Conservation (phyloP, 2,888 invertebrate species). For the Phania funesta region DNA sequence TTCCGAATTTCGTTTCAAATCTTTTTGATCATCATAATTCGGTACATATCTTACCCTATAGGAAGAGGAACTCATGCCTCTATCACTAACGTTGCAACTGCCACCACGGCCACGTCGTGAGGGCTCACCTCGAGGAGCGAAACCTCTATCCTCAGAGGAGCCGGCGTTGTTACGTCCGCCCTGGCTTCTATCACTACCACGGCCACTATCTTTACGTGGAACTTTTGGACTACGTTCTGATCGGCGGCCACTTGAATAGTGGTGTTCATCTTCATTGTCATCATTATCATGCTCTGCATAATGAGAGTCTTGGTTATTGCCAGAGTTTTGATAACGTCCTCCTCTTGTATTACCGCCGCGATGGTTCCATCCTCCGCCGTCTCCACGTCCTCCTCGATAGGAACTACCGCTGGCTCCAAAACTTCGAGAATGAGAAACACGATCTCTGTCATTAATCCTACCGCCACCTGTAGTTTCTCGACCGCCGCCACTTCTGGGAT, state of each 20-base stretch:
- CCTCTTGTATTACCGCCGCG: slow-evolving; percentile 79
- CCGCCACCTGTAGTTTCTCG: slow-evolving; percentile 73
- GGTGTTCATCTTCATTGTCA: slow-evolving; percentile 86
- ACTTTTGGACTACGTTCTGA: slow-evolving; percentile 82
- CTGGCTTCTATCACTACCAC: slow-evolving; percentile 69
- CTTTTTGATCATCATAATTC: slow-evolving; percentile 74
- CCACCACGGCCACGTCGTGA: slow-evolving; percentile 91
- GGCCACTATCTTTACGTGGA: slow-evolving; percentile 68
- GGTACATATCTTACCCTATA: slow-evolving; percentile 80
- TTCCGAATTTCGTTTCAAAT: slow-evolving; percentile 75
- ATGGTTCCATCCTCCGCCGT: slow-evolving; percentile 75
- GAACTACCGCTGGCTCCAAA: slow-evolving; percentile 79
- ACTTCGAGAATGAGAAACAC: slow-evolving; percentile 74
- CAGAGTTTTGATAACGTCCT: slow-evolving; percentile 67
- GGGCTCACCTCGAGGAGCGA: slow-evolving; percentile 93
- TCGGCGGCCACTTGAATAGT: slow-evolving; percentile 82
- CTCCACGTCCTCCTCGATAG: slow-evolving; percentile 81
- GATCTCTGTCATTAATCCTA: slow-evolving; percentile 68
- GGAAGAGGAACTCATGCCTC: slow-evolving; percentile 70
- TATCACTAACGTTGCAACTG: slow-evolving; percentile 80
- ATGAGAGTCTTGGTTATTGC: slow-evolving; percentile 75
- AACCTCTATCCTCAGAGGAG: slow-evolving; percentile 83
- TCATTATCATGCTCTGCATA: slow-evolving; percentile 84
- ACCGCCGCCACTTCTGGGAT: slow-evolving; percentile 78
- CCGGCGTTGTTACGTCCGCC: slow-evolving; percentile 64